phyloP scores from a whole-genome alignment of 2,797 vertebrate species.

The Gymnocypris eckloni region DNA sequence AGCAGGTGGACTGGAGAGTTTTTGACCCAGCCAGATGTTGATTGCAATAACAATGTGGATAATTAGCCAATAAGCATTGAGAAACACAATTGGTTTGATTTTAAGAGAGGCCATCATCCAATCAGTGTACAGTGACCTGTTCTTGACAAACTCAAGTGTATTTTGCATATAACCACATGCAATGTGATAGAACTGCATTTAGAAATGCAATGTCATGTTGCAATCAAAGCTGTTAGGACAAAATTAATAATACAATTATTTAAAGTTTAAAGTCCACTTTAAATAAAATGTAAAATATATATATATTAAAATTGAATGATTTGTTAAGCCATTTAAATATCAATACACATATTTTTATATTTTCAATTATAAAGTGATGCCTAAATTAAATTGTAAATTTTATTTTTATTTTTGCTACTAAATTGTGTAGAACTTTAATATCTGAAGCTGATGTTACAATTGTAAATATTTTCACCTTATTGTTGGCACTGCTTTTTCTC shows the following conservation, averaged over 20 bases:
- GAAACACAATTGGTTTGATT: constrained; percentile 27
- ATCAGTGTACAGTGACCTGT: neutral
- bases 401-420: neutral
- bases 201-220: neutral
- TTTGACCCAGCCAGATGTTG: constrained; percentile 12
- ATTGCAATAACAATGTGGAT: constrained; percentile 2
- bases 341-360: neutral
- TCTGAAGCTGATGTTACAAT: neutral
- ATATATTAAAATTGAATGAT: neutral
- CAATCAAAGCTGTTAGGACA: neutral
- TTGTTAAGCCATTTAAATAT: neutral
- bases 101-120: constrained; percentile 31
- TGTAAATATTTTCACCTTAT: neutral
- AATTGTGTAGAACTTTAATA: neutral
- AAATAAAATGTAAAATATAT: no score
- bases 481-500: neutral
- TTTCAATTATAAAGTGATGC: neutral
- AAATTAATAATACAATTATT: neutral
- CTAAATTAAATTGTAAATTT: neutral
- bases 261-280: neutral
- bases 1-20: constrained; percentile 3
- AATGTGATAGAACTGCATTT: neutral
- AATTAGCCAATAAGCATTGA: constrained; percentile 12
- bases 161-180: neutral
- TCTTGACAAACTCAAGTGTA: neutral